phyloP scores from a whole-genome alignment of 2,797 vertebrate species.

The Euthynnus affinis region DNA sequence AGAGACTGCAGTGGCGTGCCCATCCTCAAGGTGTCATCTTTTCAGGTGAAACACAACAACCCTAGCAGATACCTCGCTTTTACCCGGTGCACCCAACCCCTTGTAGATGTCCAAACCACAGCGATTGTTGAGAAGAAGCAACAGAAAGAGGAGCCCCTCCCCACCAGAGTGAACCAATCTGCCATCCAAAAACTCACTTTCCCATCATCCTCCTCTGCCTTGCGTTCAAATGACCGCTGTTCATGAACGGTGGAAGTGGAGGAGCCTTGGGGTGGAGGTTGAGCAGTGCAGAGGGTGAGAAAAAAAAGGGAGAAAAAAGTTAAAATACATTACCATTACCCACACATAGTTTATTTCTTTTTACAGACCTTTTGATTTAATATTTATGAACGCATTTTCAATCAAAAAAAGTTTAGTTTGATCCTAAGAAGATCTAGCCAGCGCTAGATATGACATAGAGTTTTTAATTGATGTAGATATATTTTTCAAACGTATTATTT shows the following conservation, averaged over 20 bases:
- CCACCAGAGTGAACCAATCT: slow-evolving; percentile 15
- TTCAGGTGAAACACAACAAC: slow-evolving; percentile 44
- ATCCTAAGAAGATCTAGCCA: neutral
- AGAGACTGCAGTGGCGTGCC: slow-evolving; percentile 43
- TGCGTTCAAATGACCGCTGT: slow-evolving; percentile 80
- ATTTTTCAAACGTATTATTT: slow-evolving; percentile 1
- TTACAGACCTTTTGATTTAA: neutral
- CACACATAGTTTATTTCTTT: neutral
- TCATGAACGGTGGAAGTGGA: slow-evolving; percentile 68
- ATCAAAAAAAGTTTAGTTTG: neutral
- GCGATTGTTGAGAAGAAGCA: slow-evolving; percentile 36
- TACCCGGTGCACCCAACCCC: slow-evolving; percentile 13
- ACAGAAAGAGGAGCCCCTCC: slow-evolving; percentile 27
- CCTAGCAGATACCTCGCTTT: neutral
- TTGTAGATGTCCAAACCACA: slow-evolving; percentile 29
- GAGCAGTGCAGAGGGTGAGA: neutral
- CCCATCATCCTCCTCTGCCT: slow-evolving; percentile 82
- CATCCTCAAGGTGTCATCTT: slow-evolving; percentile 46
- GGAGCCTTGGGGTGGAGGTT: slow-evolving; percentile 58
- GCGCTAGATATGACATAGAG: neutral
- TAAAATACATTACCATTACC: neutral
- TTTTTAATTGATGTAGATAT: neutral
- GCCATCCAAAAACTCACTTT: slow-evolving; percentile 78
- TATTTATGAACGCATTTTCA: neutral
- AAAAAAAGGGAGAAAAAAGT: slow-evolving; percentile 3